These are phyloP conservation scores for Baronia brevicornis DNA, from an alignment of 2,888 invertebrate species.

Conservation along the genomic window DNA sequence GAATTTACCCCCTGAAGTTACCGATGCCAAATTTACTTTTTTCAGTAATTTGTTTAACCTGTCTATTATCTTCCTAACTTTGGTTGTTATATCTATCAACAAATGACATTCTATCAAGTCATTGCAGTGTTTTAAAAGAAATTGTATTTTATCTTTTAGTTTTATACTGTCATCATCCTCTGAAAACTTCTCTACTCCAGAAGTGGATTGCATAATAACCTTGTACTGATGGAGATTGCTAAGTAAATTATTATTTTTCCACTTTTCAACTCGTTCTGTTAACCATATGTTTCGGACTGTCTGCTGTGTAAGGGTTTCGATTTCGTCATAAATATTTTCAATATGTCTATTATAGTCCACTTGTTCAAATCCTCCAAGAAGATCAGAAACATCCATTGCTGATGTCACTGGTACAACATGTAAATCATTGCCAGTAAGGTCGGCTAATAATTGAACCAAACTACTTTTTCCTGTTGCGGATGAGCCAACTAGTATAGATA, in stretches of 20 bases:
- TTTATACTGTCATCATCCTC: slow-evolving; percentile 29
- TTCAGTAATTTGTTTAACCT: slow-evolving; percentile 50
- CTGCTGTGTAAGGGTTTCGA: slow-evolving; percentile 71
- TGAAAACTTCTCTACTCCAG: slow-evolving; percentile 23
- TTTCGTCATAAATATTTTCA: slow-evolving; percentile 78
- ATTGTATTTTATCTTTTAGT: slow-evolving; percentile 45
- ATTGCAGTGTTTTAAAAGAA: slow-evolving; percentile 40
- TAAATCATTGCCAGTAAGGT: slow-evolving; percentile 83
- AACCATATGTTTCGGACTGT: slow-evolving; percentile 66
- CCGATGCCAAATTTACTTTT: slow-evolving; percentile 73
- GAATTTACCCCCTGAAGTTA: slow-evolving; percentile 91
- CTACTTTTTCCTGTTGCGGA: slow-evolving; percentile 88
- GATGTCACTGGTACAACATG: slow-evolving; percentile 89
- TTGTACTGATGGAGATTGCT: slow-evolving; percentile 47
- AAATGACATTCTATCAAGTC: slow-evolving; percentile 31
- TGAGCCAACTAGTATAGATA: slow-evolving; percentile 89
- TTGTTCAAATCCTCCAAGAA: slow-evolving; percentile 99
- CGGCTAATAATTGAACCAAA: slow-evolving; percentile 83
- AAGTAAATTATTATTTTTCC: slow-evolving; percentile 41
- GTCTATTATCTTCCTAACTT: slow-evolving; percentile 35
- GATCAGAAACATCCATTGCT: slow-evolving; percentile 95
- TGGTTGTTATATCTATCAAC: slow-evolving; percentile 19
- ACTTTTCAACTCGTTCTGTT: slow-evolving; percentile 28
- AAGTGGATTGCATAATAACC: slow-evolving; percentile 26
- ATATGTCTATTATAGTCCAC: slow-evolving; percentile 83